A percentile compares a stretch with the other conserved stretches of the same genome.
phyloP scores from a whole-genome alignment of 1,140 invertebrate species.

The Pseudomyrmex dendroicus region DNA sequence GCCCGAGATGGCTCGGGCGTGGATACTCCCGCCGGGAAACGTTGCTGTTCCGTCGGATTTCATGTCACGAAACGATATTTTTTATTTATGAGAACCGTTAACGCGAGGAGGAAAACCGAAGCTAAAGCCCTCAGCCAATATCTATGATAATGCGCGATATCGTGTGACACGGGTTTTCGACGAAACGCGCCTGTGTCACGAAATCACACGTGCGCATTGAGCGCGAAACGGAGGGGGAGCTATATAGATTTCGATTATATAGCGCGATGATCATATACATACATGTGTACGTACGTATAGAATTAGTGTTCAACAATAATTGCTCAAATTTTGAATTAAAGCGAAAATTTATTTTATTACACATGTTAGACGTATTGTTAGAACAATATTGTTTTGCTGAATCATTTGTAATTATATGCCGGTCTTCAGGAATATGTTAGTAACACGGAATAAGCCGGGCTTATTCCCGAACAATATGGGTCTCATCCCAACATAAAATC shows the following conservation, averaged over 20 bases:
- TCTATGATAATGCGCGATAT: constrained; percentile 69
- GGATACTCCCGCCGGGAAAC: constrained; percentile 10
- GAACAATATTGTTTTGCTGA: neutral
- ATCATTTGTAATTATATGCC: neutral
- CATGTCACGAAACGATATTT: constrained; percentile 52
- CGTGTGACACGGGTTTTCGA: constrained; percentile 30
- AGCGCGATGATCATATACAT: neutral
- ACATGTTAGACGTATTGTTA: neutral
- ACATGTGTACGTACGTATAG: too few species aligned
- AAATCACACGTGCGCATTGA: constrained; percentile 29
- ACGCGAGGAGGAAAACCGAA: constrained; percentile 5
- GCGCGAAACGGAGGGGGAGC: neutral
- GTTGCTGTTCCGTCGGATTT: constrained; percentile 28
- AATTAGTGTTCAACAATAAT: too few species aligned
- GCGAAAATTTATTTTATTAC: too few species aligned
- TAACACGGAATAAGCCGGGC: neutral
- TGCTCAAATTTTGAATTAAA: too few species aligned
- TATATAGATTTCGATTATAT: constrained; percentile 18
- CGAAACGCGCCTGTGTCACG: constrained; percentile 23
- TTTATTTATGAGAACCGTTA: constrained; percentile 70
- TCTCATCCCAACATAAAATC: neutral
- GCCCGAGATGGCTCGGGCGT: neutral
- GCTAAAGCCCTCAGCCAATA: constrained; percentile 65
- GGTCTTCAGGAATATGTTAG: neutral
- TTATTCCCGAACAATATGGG: constrained; percentile 23